Conservation (phyloP, 2,113 vertebrate genomes). For the Indri indri region DNA sequence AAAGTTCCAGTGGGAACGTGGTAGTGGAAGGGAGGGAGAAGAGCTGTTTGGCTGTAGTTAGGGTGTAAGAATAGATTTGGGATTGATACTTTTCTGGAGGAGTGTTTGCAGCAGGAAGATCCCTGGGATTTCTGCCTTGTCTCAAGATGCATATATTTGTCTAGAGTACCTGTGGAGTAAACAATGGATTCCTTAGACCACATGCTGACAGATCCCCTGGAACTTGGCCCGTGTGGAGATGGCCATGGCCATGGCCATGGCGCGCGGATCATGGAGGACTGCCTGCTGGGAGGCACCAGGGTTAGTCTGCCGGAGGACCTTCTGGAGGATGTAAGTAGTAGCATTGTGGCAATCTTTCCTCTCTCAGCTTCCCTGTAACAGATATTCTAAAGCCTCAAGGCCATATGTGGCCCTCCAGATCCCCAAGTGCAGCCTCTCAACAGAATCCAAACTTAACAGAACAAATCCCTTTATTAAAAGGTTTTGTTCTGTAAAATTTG, state of each 20-base stretch:
- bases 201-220: slow-evolving; percentile 94
- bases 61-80: neutral
- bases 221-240: slow-evolving; percentile 88
- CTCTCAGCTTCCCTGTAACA: neutral
- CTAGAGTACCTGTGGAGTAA: slow-evolving; percentile 18
- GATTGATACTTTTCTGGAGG: neutral
- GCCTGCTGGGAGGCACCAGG: slow-evolving; percentile 91
- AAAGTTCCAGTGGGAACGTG: neutral
- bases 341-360: neutral
- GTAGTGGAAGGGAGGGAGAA: neutral
- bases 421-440: too few species aligned
- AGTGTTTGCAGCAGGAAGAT: neutral
- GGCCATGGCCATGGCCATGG: slow-evolving; percentile 80
- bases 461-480: too few species aligned
- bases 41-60: neutral
- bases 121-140: neutral
- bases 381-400: neutral
- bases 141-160: neutral
- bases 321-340: slow-evolving; percentile 95
- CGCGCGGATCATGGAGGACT: slow-evolving; percentile 94
- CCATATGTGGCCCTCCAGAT: too few species aligned
- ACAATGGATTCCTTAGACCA: slow-evolving; percentile 94
- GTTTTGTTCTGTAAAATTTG: too few species aligned
- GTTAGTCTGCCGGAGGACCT: slow-evolving; percentile 95
- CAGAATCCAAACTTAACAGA: too few species aligned